These are phyloP conservation scores for Volucella bombylans DNA, from an alignment of 2,888 invertebrate species.

Conservation along the genomic window DNA sequence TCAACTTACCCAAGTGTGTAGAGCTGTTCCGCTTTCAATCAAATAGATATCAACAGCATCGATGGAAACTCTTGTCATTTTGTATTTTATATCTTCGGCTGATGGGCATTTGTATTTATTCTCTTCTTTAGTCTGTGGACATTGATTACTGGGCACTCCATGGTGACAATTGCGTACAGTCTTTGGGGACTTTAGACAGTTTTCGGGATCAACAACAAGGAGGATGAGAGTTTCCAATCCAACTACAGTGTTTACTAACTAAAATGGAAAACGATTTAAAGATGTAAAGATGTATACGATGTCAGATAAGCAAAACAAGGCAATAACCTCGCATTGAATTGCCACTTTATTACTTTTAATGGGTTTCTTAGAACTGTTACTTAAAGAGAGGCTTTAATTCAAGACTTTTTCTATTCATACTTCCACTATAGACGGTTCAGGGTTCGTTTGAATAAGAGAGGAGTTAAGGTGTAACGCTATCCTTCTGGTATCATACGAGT, in stretches of 20 bases:
- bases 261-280: constrained; percentile 45
- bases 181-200: constrained; percentile 92
- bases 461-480: too few species aligned
- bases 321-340: neutral
- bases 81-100: constrained; percentile 94
- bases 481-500: too few species aligned
- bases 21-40: constrained; percentile 93
- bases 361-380: too few species aligned
- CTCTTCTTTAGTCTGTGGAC: constrained; percentile 87
- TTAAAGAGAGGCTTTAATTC: too few species aligned
- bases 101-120: constrained; percentile 90
- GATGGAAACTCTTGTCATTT: constrained; percentile 93
- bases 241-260: constrained; percentile 92
- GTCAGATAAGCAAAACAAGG: neutral
- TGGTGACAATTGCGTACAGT: constrained; percentile 91
- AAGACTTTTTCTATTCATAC: too few species aligned
- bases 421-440: too few species aligned
- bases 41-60: constrained; percentile 95
- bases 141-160: constrained; percentile 87
- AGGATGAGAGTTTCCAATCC: constrained; percentile 94
- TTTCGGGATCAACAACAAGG: constrained; percentile 93
- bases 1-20: constrained; percentile 90
- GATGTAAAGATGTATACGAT: neutral
- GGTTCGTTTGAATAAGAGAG: too few species aligned
- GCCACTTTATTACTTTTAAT: too few species aligned